A percentile compares a stretch with the other conserved stretches of the same genome.
Conservation (phyloP, 2,888 invertebrate species). For the Abrostola triplasia region DNA sequence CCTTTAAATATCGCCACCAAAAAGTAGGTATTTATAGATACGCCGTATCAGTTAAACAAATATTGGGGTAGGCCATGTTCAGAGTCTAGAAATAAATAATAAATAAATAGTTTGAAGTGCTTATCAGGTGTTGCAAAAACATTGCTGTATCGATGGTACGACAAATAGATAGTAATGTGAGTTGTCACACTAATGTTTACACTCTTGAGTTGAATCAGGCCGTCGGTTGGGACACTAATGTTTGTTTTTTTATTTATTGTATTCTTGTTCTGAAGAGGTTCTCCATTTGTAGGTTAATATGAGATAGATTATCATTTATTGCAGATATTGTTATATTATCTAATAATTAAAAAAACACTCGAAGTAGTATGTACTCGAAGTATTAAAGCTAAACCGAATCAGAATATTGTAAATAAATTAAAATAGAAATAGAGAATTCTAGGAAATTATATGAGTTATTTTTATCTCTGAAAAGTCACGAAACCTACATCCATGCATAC, state of each 20-base stretch:
- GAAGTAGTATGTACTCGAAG: too few species aligned
- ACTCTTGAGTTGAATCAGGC: conserved; percentile 33
- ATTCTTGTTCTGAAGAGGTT: neutral
- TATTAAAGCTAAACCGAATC: too few species aligned
- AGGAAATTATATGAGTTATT: too few species aligned
- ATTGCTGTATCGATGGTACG: conserved; percentile 52
- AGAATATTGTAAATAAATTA: too few species aligned
- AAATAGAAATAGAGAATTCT: too few species aligned
- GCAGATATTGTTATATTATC: too few species aligned
- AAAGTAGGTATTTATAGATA: neutral
- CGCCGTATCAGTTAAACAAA: neutral
- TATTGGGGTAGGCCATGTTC: conserved; percentile 2
- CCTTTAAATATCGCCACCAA: neutral
- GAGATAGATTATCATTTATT: neutral
- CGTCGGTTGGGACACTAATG: conserved; percentile 16
- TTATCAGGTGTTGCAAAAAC: conserved; percentile 56
- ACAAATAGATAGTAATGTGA: conserved; percentile 48
- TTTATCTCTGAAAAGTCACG: too few species aligned
- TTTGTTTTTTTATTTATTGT: conserved; percentile 28
- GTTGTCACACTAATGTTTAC: conserved; percentile 32
- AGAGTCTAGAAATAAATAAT: conserved; percentile 13
- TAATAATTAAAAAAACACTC: too few species aligned
- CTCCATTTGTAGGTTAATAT: neutral
- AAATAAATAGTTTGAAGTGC: neutral
- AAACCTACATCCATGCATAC: too few species aligned